These are phyloP conservation scores for Odontothrips loti DNA, from an alignment of 2,888 invertebrate species.

Conservation along the genomic window DNA sequence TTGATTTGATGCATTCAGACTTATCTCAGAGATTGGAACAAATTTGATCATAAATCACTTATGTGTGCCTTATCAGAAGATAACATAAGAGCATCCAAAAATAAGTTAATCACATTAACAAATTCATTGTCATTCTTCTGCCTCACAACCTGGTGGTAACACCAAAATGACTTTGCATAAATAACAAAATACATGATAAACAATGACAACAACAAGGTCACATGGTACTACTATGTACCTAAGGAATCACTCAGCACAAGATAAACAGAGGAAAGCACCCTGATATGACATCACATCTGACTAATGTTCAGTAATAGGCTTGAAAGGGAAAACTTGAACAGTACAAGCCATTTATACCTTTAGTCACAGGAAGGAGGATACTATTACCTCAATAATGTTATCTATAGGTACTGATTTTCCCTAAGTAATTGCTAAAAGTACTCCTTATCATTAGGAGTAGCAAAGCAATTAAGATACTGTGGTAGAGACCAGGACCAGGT, in stretches of 20 bases:
- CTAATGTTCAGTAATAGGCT: no score
- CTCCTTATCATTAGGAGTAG: no score
- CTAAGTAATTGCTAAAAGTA: no score
- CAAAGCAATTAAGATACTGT: not conserved
- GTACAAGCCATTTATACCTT: no score
- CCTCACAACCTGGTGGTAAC: not conserved
- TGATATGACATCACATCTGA: not conserved
- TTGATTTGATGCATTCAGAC: conserved; percentile 5
- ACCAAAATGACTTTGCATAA: not conserved
- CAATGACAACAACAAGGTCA: conserved; percentile 7
- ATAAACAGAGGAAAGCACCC: conserved; percentile 1
- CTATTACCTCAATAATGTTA: no score
- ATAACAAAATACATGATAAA: conserved; percentile 7
- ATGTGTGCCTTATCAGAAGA: conserved; percentile 13
- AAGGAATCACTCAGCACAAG: not conserved
- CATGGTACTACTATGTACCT: not conserved
- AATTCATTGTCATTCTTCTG: conserved; percentile 5
- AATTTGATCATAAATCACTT: conserved; percentile 1
- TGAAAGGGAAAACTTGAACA: no score
- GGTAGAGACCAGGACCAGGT: not conserved
- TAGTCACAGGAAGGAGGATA: no score
- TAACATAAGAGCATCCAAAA: conserved; percentile 21
- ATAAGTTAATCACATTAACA: conserved; percentile 18
- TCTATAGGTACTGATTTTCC: no score
- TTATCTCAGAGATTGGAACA: conserved; percentile 18